phyloP scores from a whole-genome alignment of 2,113 vertebrate species.

The Paedocypris sp. region DNA sequence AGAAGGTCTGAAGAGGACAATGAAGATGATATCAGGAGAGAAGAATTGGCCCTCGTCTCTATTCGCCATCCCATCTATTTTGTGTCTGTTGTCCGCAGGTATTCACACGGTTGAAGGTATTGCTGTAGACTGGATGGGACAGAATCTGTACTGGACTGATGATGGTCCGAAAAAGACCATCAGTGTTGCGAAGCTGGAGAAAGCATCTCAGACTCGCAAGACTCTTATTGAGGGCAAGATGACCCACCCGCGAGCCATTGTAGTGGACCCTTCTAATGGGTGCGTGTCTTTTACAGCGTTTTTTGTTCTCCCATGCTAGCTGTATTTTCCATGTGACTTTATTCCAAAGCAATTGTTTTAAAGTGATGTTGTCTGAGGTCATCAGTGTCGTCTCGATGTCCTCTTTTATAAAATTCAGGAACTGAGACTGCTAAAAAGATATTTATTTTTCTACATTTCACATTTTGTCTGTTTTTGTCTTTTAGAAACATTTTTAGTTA shows the following conservation, averaged over 20 bases:
- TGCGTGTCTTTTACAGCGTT: too few relatives aligned
- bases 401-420: too few relatives aligned
- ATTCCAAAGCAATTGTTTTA: too few relatives aligned
- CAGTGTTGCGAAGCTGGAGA: slow-evolving; percentile 86
- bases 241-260: slow-evolving; percentile 90
- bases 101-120: slow-evolving; percentile 94
- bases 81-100: slow-evolving; percentile 52
- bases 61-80: background rate
- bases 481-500: too few relatives aligned
- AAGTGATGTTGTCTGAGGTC: too few relatives aligned
- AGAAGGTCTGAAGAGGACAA: background rate
- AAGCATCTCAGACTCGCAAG: slow-evolving; percentile 85
- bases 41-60: background rate
- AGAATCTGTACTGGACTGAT: slow-evolving; percentile 94
- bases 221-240: slow-evolving; percentile 91
- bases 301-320: too few relatives aligned
- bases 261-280: slow-evolving; percentile 89
- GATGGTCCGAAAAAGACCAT: slow-evolving; percentile 95
- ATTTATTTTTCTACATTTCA: too few relatives aligned
- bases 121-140: slow-evolving; percentile 95
- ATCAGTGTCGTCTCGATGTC: too few relatives aligned
- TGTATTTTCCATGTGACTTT: too few relatives aligned
- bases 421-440: too few relatives aligned
- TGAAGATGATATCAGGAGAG: background rate
- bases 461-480: too few relatives aligned